Evolutionary conservation across 2,888 invertebrate species (phyloP).

Genomic region (Chrysopilus asiliformis): DNA sequence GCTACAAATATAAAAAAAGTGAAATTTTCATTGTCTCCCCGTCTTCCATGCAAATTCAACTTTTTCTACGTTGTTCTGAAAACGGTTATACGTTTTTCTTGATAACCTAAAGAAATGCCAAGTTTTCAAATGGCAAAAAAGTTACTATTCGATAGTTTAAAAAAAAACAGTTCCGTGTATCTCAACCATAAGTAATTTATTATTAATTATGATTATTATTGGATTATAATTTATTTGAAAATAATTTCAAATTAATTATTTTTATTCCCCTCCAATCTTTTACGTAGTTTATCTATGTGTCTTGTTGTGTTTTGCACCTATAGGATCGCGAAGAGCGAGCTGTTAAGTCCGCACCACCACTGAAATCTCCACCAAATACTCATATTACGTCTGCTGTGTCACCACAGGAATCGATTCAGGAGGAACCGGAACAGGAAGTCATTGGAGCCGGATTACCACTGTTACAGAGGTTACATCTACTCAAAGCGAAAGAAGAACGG

Average conservation of each 20-base stretch:
- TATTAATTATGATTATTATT: too few relatives aligned
- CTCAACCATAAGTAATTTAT: too few relatives aligned
- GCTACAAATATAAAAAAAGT: too few relatives aligned
- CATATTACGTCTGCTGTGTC: conserved; percentile 49
- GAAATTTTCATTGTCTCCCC: too few relatives aligned
- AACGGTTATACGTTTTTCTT: too few relatives aligned
- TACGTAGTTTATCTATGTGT: conserved; percentile 14
- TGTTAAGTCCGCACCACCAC: conserved; percentile 32
- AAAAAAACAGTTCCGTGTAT: too few relatives aligned
- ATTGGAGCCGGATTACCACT: conserved; percentile 60
- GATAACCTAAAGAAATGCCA: too few relatives aligned
- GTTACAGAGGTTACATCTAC: conserved; percentile 55
- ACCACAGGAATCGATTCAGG: conserved; percentile 38
- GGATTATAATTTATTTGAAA: too few relatives aligned
- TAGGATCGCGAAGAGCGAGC: conserved; percentile 44
- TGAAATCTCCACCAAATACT: conserved; percentile 42
- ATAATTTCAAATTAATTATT: conserved; percentile 7
- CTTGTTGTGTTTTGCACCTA: conserved; percentile 32
- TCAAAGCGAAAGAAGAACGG: conserved; percentile 63
- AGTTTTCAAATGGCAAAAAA: too few relatives aligned
- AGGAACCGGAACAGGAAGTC: conserved; percentile 44
- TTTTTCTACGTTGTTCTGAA: too few relatives aligned
- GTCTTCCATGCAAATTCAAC: too few relatives aligned
- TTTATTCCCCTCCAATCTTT: conserved; percentile 5
- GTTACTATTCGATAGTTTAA: too few relatives aligned